Percentiles rank a stretch among this genome's conserved stretches.
phyloP scores from a whole-genome alignment of 2,888 invertebrate genomes.

The Ophion ellenae region DNA sequence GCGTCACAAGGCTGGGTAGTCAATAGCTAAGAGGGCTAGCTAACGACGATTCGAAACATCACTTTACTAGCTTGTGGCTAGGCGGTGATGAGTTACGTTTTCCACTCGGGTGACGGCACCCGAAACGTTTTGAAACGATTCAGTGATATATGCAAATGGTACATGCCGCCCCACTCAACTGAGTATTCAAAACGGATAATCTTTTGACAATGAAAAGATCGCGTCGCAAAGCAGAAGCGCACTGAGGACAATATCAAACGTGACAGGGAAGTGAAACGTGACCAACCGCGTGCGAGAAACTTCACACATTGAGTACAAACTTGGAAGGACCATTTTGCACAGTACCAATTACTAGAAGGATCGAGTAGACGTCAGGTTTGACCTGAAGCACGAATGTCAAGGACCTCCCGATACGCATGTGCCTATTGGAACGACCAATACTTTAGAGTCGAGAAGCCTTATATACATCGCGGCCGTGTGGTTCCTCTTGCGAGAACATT shows the following conservation, averaged over 20 bases:
- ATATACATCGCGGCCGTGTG: neutral
- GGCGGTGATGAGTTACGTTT: no score
- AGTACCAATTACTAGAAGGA: neutral
- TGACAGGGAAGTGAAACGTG: conserved; percentile 7
- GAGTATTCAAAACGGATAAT: neutral
- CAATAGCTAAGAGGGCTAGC: no score
- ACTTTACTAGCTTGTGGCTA: no score
- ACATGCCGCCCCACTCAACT: neutral
- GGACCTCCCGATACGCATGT: neutral
- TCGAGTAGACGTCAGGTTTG: neutral
- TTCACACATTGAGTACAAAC: neutral
- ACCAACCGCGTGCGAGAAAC: conserved; percentile 1
- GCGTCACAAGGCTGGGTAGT: no score
- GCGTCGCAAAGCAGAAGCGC: neutral
- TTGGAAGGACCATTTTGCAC: conserved; percentile 1
- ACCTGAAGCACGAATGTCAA: conserved; percentile 1
- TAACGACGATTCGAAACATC: no score
- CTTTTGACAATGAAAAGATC: neutral
- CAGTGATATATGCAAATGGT: neutral
- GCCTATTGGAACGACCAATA: neutral
- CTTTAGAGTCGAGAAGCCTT: neutral
- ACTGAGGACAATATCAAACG: conserved; percentile 5
- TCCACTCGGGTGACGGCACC: neutral
- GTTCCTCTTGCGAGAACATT: neutral
- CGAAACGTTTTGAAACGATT: neutral